Conservation (phyloP, 2,888 invertebrate species). For the Polyploca ridens region DNA sequence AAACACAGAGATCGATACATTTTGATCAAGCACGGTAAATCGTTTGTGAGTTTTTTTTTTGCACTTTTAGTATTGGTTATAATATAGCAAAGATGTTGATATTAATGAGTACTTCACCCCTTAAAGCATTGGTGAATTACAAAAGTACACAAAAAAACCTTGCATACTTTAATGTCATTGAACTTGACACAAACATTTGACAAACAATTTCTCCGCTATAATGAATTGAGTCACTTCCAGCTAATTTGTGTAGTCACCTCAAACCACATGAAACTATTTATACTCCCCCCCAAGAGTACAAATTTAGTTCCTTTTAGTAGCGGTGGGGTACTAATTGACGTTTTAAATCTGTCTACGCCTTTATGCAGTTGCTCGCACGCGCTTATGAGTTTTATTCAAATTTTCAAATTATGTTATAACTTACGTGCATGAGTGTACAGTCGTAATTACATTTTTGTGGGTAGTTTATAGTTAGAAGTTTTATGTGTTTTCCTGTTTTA, state of each 20-base stretch:
- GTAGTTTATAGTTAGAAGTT: neutral
- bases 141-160: no score
- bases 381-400: slow-evolving; percentile 24
- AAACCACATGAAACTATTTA: slow-evolving; percentile 66
- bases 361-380: slow-evolving; percentile 21
- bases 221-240: slow-evolving; percentile 39
- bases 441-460: slow-evolving; percentile 2
- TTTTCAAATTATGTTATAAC: slow-evolving; percentile 21
- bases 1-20: no score
- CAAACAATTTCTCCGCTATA: slow-evolving; percentile 10
- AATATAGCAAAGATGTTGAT: no score
- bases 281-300: slow-evolving; percentile 56
- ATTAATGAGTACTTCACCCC: no score
- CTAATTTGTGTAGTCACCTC: slow-evolving; percentile 25
- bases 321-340: slow-evolving; percentile 73
- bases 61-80: no score
- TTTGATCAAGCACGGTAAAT: no score
- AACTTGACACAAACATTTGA: neutral
- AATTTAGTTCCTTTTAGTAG: slow-evolving; percentile 65
- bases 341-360: slow-evolving; percentile 76
- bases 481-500: slow-evolving; percentile 2
- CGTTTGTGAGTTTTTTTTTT: no score
- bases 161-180: no score
- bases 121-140: no score
- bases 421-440: slow-evolving; percentile 29